Conservation (phyloP, 1,140 invertebrate genomes). For the Pogonomyrmex californicus region DNA sequence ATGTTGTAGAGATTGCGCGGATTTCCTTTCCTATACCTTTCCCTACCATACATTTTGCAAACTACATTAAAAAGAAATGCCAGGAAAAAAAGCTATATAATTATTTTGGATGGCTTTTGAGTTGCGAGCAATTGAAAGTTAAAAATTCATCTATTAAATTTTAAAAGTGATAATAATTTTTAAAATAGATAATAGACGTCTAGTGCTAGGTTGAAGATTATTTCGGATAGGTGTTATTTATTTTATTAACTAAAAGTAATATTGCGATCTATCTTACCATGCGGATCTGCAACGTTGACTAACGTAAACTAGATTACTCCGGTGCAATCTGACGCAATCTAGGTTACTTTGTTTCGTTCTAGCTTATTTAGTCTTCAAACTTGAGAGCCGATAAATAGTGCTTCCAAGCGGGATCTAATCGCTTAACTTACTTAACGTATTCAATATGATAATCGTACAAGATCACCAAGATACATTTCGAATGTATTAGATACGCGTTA, state of each 20-base stretch:
- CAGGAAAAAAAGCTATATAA: no score
- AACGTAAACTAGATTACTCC: slow-evolving; percentile 29
- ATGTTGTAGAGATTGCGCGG: background rate
- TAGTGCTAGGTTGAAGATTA: background rate
- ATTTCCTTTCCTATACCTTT: no score
- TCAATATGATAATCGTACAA: background rate
- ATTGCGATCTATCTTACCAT: background rate
- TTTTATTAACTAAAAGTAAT: background rate
- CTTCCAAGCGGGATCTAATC: background rate
- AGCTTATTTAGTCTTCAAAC: slow-evolving; percentile 31
- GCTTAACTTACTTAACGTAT: background rate
- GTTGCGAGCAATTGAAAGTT: slow-evolving; percentile 1
- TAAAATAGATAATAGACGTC: slow-evolving; percentile 1
- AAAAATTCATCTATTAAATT: background rate
- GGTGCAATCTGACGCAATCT: slow-evolving; percentile 45
- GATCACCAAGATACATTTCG: background rate
- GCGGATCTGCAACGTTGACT: background rate
- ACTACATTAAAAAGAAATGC: background rate
- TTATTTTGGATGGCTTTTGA: background rate
- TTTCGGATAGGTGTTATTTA: background rate
- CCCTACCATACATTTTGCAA: background rate
- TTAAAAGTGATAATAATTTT: background rate
- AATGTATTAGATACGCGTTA: background rate
- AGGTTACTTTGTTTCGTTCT: slow-evolving; percentile 27
- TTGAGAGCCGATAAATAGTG: slow-evolving; percentile 11